These are phyloP conservation scores for Pampusana beccarii DNA, from an alignment of 2,113 vertebrate genomes.

Conservation along the genomic window DNA sequence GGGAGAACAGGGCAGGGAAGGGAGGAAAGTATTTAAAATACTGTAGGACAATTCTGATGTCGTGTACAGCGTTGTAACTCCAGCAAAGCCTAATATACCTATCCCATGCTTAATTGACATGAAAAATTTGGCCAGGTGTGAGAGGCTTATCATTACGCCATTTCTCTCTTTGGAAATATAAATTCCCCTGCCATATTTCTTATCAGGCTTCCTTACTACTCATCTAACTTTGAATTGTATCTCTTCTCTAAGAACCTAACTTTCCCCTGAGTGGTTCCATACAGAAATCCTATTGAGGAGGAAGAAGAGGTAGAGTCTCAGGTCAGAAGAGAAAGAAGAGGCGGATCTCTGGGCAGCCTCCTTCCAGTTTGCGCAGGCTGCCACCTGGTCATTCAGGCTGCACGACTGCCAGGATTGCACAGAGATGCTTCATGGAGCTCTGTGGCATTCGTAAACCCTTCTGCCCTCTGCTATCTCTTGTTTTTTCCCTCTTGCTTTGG, in stretches of 20 bases:
- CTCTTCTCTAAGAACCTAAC: not conserved
- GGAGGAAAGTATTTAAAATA: not conserved
- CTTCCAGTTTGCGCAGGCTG: not conserved
- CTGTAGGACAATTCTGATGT: not conserved
- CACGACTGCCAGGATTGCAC: not conserved
- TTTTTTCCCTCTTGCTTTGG: not conserved
- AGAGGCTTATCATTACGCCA: not conserved
- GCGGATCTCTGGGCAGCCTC: not conserved
- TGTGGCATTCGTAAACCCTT: not conserved
- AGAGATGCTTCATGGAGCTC: not conserved
- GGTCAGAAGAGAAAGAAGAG: not conserved
- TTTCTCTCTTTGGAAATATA: not conserved
- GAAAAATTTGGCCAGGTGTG: not conserved
- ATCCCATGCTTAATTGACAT: not conserved
- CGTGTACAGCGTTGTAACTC: not conserved
- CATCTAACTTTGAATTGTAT: accelerated
- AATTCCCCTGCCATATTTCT: slow-evolving; percentile 23
- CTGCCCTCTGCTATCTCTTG: not conserved
- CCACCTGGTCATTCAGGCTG: not conserved
- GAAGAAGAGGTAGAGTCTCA: not conserved
- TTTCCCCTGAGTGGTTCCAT: not conserved
- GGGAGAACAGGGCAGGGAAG: not conserved
- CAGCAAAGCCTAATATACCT: not conserved
- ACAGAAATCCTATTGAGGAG: not conserved
- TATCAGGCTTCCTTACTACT: not conserved